A percentile compares a stretch with the other conserved stretches of the same genome.
These are phyloP conservation scores for Syrista parreyssii DNA, from an alignment of 2,888 invertebrate species.

Conservation along the genomic window DNA sequence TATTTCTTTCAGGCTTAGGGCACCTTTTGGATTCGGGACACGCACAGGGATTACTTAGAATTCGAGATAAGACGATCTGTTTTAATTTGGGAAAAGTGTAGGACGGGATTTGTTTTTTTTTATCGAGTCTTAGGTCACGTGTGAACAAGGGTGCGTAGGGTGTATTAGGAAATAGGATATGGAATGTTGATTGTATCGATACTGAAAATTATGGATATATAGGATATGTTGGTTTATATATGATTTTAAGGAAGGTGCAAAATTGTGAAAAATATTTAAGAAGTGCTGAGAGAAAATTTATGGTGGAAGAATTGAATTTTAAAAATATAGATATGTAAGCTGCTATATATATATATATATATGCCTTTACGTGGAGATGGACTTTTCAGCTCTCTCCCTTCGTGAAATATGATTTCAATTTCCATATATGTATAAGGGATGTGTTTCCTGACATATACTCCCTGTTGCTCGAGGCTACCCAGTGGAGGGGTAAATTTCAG, in stretches of 20 bases:
- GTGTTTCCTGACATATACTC: not conserved
- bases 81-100: not conserved
- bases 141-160: too few species aligned
- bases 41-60: not conserved
- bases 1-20: not conserved
- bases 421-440: not conserved
- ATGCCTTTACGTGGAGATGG: not conserved
- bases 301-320: too few species aligned
- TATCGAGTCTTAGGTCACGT: not conserved
- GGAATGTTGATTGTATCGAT: not conserved
- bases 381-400: not conserved
- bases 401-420: slow-evolving; percentile 6
- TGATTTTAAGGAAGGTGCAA: not conserved
- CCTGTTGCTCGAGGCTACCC: not conserved
- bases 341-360: not conserved
- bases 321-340: not conserved
- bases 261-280: too few species aligned
- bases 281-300: too few species aligned
- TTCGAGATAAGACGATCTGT: not conserved
- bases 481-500: not conserved
- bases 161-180: not conserved
- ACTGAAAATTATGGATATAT: not conserved
- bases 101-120: not conserved
- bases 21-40: not conserved
- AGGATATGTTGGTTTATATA: too few species aligned